Evolutionary conservation across 2,888 invertebrate genomes (phyloP), one percentile per base, ranked within the genome.

Genomic region (Ophion ventricosus): DNA sequence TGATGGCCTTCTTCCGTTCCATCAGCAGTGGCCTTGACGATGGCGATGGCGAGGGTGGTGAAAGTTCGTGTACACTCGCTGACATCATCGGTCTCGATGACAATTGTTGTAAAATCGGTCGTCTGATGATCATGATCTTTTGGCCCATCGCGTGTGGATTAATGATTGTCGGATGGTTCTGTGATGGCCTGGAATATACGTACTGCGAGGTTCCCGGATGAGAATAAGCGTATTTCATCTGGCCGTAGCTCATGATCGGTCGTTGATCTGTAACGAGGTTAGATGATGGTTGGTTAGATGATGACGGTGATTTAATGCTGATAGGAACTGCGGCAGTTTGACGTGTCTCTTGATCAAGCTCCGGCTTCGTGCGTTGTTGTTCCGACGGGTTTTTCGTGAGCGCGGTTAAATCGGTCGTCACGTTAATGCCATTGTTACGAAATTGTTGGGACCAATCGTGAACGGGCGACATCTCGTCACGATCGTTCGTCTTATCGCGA

Each of bases 201-300:
- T 84, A 82, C 81, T 85, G 86, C 81, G 83, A 72, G 56, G 81
- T 78, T 83, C 80, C 80, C 75, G 85, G 85, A 85, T 88, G 78
- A 86, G 89, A 83, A 89, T 87, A 87, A 86, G 89, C 83, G 88
- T 90, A 88, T 89, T 90, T 91, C 84, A 83, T 88, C 86, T 84
- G 86, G 79, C 87, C 90, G 84, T 89, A 90, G 89, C 85, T 91
- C 89, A 91, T 89, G 87, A 87, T 88, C 86, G 91, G 90, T 88
- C 90, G 89, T 82, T 90, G 88, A 92, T 93, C 93, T 93, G 93
- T 84, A 93, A 93, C 86, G 89, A 92, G 89, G 91, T 93, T 92
- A 92, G 92, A 92, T 89, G 92, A 92, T 89, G 91, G 89, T 85
- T 88, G 89, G 88, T 92, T 92, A 91, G 91, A 87, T 43, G 76